Evolutionary conservation across 2,113 vertebrate species (phyloP).

Genomic region (Dicentrarchus labrax): DNA sequence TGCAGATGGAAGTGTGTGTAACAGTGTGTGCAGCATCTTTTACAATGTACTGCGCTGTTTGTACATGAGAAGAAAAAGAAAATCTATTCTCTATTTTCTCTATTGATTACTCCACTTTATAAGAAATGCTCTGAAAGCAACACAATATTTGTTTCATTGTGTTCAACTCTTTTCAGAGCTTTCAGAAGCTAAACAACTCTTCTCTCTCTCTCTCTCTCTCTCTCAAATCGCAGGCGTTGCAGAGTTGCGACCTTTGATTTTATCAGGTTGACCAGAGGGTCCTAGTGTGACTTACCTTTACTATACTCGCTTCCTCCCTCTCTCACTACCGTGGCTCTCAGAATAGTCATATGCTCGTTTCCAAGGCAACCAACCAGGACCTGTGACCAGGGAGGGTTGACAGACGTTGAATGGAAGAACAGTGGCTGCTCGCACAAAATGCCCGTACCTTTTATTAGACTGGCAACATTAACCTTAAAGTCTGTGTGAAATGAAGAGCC

Average conservation of each 20-base stretch:
- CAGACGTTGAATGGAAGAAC: conserved; percentile 67
- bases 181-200: conserved; percentile 34
- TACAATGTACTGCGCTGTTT: background rate
- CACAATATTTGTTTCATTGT: conserved; percentile 42
- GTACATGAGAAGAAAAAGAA: conserved; percentile 24
- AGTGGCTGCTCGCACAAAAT: conserved; percentile 41
- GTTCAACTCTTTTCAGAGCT: conserved; percentile 36
- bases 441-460: conserved; percentile 41
- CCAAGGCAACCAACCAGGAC: conserved; percentile 83
- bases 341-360: conserved; percentile 84
- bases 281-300: conserved; percentile 76
- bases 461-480: conserved; percentile 1
- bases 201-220: conserved; percentile 13
- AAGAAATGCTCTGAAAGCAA: conserved; percentile 33
- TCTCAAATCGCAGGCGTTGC: conserved; percentile 29
- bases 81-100: conserved; percentile 38
- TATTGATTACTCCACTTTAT: conserved; percentile 59
- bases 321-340: conserved; percentile 62
- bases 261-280: conserved; percentile 68
- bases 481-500: conserved; percentile 2
- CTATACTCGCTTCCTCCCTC: conserved; percentile 59
- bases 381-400: conserved; percentile 79
- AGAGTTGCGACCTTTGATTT: conserved; percentile 62
- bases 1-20: background rate
- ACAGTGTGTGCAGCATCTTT: conserved; percentile 25